These are phyloP conservation scores for Aphaenogaster floridana DNA, from an alignment of 1,140 invertebrate genomes.

Conservation along the genomic window DNA sequence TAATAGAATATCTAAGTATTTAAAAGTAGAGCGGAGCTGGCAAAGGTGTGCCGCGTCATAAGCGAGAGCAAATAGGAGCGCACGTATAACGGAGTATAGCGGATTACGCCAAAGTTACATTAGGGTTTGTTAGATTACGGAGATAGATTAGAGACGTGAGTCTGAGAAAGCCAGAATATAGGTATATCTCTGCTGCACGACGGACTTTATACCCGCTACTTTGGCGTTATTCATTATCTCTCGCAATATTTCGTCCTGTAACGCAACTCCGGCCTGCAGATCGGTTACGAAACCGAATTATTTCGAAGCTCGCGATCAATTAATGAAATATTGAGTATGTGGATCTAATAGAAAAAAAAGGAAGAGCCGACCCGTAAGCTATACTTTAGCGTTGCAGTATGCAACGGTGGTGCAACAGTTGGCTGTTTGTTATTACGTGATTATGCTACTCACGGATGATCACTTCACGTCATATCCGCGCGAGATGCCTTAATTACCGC, in stretches of 20 bases:
- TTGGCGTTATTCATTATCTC: slow-evolving; percentile 13
- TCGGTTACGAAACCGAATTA: slow-evolving; percentile 27
- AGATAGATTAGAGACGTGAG: slow-evolving; percentile 15
- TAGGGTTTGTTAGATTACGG: slow-evolving; percentile 14
- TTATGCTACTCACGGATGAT: slow-evolving; percentile 21
- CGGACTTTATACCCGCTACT: background rate
- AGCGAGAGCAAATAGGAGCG: background rate
- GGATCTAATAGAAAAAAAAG: background rate
- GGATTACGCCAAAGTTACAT: slow-evolving; percentile 21
- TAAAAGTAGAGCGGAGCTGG: background rate
- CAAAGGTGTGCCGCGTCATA: background rate
- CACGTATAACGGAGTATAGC: background rate
- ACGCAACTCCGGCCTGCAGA: background rate
- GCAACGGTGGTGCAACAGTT: background rate
- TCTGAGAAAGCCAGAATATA: slow-evolving; percentile 29
- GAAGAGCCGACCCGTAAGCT: background rate
- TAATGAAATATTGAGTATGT: background rate
- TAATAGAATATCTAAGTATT: background rate
- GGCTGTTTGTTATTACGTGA: slow-evolving; percentile 11
- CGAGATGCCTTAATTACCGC: background rate
- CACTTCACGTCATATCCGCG: slow-evolving; percentile 9
- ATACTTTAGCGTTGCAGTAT: background rate
- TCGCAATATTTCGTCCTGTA: slow-evolving; percentile 1
- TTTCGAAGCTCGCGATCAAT: background rate
- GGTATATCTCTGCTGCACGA: background rate